phyloP scores from a whole-genome alignment of 2,797 vertebrate genomes.

The Pangasius krempfi region DNA sequence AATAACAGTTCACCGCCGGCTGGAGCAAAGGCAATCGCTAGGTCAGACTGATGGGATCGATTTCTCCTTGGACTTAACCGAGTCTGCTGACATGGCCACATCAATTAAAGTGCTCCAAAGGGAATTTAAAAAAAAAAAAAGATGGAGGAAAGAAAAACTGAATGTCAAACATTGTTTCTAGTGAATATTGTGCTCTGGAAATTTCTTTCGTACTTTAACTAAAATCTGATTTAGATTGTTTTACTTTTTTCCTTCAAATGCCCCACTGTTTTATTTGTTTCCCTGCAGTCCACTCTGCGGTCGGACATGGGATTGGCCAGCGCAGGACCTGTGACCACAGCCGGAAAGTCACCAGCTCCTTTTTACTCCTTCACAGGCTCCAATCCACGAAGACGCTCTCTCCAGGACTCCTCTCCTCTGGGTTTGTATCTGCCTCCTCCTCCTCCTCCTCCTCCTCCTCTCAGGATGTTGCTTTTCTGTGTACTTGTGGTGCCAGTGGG shows the following conservation, averaged over 20 bases:
- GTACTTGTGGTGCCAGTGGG: background rate
- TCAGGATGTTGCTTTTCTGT: background rate
- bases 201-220: background rate
- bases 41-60: slow-evolving; percentile 72
- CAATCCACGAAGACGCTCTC: slow-evolving; percentile 88
- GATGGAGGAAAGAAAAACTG: background rate
- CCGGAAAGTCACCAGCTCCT: slow-evolving; percentile 84
- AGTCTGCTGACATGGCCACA: slow-evolving; percentile 51
- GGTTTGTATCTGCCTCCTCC: slow-evolving; percentile 74
- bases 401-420: slow-evolving; percentile 83
- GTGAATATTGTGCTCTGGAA: background rate
- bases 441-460: background rate
- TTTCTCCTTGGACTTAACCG: slow-evolving; percentile 69
- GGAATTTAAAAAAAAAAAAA: slow-evolving; percentile 21
- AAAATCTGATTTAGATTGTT: background rate
- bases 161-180: background rate
- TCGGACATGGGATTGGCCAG: slow-evolving; percentile 83
- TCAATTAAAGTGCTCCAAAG: slow-evolving; percentile 48
- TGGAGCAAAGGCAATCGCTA: slow-evolving; percentile 77
- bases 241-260: background rate
- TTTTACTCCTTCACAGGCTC: slow-evolving; percentile 87
- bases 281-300: slow-evolving; percentile 81
- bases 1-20: slow-evolving; percentile 75
- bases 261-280: background rate
- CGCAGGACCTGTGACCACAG: slow-evolving; percentile 80